Evolutionary conservation across 2,888 invertebrate genomes (phyloP).

Genomic region (Lottia scabra): DNA sequence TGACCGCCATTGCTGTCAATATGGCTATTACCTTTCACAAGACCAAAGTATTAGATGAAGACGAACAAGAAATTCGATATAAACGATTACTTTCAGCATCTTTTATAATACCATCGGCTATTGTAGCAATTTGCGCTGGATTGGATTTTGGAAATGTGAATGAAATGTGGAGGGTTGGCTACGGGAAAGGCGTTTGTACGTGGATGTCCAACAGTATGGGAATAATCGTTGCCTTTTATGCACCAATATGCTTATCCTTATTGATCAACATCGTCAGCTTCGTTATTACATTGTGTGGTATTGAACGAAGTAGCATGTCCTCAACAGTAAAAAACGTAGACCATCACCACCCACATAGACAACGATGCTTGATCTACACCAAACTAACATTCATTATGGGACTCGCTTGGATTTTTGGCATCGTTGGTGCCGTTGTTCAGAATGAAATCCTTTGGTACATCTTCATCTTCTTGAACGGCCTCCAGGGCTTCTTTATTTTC

Average conservation of each 20-base stretch:
- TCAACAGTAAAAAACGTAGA: not conserved
- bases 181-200: constrained; percentile 10
- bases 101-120: constrained; percentile 11
- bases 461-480: constrained; percentile 13
- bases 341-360: constrained; percentile 5
- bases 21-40: constrained; percentile 31
- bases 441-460: constrained; percentile 12
- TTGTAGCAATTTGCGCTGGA: constrained; percentile 13
- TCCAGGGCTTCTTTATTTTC: constrained; percentile 24
- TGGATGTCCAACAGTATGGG: constrained; percentile 11
- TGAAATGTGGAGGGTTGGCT: not conserved
- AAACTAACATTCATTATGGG: constrained; percentile 23
- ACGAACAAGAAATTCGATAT: not conserved
- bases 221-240: not conserved
- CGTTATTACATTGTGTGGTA: constrained; percentile 17
- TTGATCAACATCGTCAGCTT: constrained; percentile 17
- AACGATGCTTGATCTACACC: constrained; percentile 17
- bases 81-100: constrained; percentile 5
- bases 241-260: constrained; percentile 10
- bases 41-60: not conserved
- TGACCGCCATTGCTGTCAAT: constrained; percentile 30
- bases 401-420: constrained; percentile 17
- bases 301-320: constrained; percentile 8
- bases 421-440: constrained; percentile 8
- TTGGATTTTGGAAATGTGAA: constrained; percentile 7